A percentile compares a stretch with the other conserved stretches of the same genome.
Evolutionary conservation across 2,797 vertebrate species (phyloP).

Genomic region (Adelosebastes latens): DNA sequence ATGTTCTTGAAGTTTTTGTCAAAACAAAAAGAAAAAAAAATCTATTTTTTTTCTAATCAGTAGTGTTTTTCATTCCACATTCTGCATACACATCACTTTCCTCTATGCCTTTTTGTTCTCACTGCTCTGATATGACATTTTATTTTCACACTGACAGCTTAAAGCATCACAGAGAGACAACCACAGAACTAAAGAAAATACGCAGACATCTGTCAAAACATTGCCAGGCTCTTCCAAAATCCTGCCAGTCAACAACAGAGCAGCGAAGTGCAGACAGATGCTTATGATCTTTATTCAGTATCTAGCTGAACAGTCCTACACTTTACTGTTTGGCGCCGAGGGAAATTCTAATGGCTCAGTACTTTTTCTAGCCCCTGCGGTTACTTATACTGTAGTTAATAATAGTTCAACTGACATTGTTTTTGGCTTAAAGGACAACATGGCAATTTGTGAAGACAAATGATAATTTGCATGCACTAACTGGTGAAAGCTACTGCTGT

Average conservation of each 20-base stretch:
- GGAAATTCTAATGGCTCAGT: neutral
- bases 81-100: conserved; percentile 47
- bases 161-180: conserved; percentile 41
- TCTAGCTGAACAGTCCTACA: conserved; percentile 18
- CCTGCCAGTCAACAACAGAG: conserved; percentile 47
- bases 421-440: conserved; percentile 6
- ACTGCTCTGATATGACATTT: conserved; percentile 44
- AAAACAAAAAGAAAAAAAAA: conserved; percentile 30
- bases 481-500: neutral
- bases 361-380: neutral
- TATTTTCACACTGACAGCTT: conserved; percentile 42
- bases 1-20: conserved; percentile 25
- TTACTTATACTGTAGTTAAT: conserved; percentile 26
- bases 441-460: conserved; percentile 1
- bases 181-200: conserved; percentile 26
- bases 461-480: neutral
- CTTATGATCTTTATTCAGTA: conserved; percentile 39
- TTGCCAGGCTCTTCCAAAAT: conserved; percentile 38
- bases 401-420: conserved; percentile 1
- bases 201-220: conserved; percentile 57
- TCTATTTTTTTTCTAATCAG: conserved; percentile 46
- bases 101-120: conserved; percentile 37
- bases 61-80: conserved; percentile 35
- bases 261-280: conserved; percentile 17
- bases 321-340: neutral